phyloP scores from a whole-genome alignment of 2,888 invertebrate species.

The Limnephilus marmoratus region DNA sequence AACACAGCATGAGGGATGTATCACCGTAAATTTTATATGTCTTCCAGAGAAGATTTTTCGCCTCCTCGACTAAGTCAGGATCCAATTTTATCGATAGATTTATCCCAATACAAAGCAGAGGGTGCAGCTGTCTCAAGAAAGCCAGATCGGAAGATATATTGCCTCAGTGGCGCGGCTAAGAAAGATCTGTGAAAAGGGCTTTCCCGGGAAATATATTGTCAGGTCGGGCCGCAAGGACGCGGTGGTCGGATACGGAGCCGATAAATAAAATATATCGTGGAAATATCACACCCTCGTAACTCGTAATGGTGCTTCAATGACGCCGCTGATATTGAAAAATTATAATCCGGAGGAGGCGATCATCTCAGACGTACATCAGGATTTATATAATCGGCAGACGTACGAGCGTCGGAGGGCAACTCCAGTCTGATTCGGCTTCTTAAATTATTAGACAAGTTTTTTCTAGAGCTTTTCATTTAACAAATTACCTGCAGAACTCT shows the following conservation, averaged over 20 bases:
- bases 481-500: not conserved
- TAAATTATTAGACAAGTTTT: not conserved
- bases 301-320: conserved; percentile 5
- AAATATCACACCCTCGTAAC: conserved; percentile 15
- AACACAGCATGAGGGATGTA: not conserved
- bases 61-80: not conserved
- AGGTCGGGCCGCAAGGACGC: not conserved
- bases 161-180: conserved; percentile 14
- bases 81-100: conserved; percentile 31
- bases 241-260: not conserved
- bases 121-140: conserved; percentile 14
- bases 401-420: not conserved
- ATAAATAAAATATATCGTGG: conserved; percentile 43
- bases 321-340: conserved; percentile 28
- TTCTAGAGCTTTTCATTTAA: not conserved
- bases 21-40: not conserved
- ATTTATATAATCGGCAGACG: not conserved
- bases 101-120: conserved; percentile 41
- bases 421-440: not conserved
- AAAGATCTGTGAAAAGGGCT: conserved; percentile 28
- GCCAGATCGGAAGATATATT: conserved; percentile 36
- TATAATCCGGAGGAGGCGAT: not conserved
- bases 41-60: not conserved
- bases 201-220: conserved; percentile 32
- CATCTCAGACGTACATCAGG: not conserved